Evolutionary conservation across 2,113 vertebrate species (phyloP).

Genomic region (Himantopus leucocephalus): DNA sequence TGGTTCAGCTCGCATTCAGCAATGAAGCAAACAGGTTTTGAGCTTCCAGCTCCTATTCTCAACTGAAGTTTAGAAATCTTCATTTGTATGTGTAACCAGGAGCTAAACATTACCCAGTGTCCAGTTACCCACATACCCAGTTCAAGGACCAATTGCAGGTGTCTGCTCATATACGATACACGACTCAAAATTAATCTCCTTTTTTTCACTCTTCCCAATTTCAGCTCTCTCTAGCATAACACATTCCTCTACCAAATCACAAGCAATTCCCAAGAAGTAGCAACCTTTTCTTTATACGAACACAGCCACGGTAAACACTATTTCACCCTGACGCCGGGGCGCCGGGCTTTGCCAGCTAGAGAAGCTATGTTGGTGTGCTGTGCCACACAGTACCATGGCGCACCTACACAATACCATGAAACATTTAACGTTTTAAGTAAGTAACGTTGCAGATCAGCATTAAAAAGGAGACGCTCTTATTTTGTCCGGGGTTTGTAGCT

Average conservation of each 20-base stretch:
- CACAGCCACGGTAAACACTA: neutral
- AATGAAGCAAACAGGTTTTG: neutral
- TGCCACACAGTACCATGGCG: neutral
- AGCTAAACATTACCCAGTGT: neutral
- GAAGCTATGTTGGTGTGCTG: neutral
- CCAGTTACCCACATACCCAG: neutral
- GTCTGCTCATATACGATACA: neutral
- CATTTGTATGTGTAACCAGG: neutral
- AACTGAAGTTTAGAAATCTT: neutral
- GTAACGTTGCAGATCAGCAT: neutral
- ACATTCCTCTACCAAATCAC: neutral
- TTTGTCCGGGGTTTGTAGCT: neutral
- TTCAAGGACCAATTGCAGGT: neutral
- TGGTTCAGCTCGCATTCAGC: neutral
- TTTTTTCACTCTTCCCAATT: neutral
- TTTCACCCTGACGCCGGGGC: neutral
- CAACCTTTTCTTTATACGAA: neutral
- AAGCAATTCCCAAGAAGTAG: neutral
- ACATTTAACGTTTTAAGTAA: neutral
- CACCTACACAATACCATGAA: neutral
- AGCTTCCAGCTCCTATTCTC: neutral
- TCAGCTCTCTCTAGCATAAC: neutral
- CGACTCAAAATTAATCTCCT: neutral
- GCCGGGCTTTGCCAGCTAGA: neutral
- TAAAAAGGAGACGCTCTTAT: neutral